A percentile compares a stretch with the other conserved stretches of the same genome.
These are phyloP conservation scores for Drosophila percnosoma DNA, from an alignment of 2,888 invertebrate genomes.

Conservation along the genomic window DNA sequence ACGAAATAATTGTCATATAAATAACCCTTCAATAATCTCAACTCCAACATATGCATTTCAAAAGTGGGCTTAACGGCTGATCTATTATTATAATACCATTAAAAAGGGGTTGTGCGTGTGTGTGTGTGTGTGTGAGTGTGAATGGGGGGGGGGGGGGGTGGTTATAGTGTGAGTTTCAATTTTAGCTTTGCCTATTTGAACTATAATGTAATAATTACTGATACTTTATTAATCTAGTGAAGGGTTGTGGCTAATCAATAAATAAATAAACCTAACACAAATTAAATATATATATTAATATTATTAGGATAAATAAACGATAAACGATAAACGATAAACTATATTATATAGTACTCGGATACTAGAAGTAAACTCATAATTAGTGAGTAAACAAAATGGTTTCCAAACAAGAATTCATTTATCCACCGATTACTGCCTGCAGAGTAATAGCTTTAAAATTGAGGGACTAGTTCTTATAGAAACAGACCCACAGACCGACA, in stretches of 20 bases:
- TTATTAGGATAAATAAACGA: not conserved
- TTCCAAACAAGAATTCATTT: not conserved
- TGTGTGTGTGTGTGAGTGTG: not conserved
- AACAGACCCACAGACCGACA: not conserved
- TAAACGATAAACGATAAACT: too few relatives aligned
- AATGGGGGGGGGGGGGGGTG: conserved; percentile 3
- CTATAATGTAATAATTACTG: not conserved
- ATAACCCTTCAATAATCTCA: conserved; percentile 49
- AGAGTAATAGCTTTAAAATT: too few relatives aligned
- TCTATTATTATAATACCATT: conserved; percentile 21
- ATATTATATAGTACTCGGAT: not conserved
- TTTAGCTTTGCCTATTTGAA: not conserved
- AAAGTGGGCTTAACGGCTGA: conserved; percentile 30
- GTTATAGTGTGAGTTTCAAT: conserved; percentile 13
- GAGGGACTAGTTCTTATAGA: too few relatives aligned
- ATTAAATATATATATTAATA: too few relatives aligned
- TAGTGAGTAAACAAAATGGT: not conserved
- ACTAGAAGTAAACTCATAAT: not conserved
- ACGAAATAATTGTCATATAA: conserved; percentile 56
- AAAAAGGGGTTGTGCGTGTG: conserved; percentile 4
- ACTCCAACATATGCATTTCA: conserved; percentile 43
- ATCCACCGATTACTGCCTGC: not conserved
- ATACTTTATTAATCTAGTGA: not conserved
- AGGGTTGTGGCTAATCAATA: too few relatives aligned
- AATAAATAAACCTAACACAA: too few relatives aligned